Evolutionary conservation across 2,797 vertebrate species (phyloP).

Genomic region (Myotis daubentonii): DNA sequence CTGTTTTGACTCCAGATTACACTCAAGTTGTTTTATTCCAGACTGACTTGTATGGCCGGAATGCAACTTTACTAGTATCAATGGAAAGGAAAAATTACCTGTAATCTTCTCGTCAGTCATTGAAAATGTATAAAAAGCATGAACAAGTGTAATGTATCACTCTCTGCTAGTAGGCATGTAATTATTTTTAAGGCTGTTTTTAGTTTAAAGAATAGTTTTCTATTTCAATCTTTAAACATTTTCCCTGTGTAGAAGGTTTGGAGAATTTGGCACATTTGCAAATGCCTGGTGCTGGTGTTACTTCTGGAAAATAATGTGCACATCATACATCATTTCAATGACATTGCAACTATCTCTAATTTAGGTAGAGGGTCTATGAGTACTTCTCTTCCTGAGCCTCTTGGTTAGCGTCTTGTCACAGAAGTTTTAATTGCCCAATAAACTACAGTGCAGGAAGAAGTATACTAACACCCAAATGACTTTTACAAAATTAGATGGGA

Average conservation of each 20-base stretch:
- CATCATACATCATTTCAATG: slow-evolving; percentile 22
- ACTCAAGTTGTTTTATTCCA: slow-evolving; percentile 55
- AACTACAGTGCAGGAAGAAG: neutral
- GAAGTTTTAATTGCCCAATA: slow-evolving; percentile 9
- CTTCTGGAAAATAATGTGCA: slow-evolving; percentile 42
- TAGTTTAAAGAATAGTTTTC: slow-evolving; percentile 69
- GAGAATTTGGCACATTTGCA: slow-evolving; percentile 69
- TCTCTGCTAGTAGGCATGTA: slow-evolving; percentile 59
- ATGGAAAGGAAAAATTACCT: slow-evolving; percentile 68
- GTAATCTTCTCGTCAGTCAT: slow-evolving; percentile 68
- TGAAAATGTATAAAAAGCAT: slow-evolving; percentile 59
- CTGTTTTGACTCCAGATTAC: slow-evolving; percentile 63
- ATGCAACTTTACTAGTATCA: slow-evolving; percentile 41
- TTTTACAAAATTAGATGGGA: slow-evolving; percentile 30
- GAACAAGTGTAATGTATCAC: slow-evolving; percentile 66
- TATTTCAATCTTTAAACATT: slow-evolving; percentile 68
- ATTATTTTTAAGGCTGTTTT: slow-evolving; percentile 71
- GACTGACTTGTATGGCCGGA: neutral
- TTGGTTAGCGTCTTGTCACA: neutral
- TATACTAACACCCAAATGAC: neutral
- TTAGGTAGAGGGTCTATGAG: slow-evolving; percentile 19
- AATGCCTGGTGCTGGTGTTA: slow-evolving; percentile 43
- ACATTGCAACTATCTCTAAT: neutral
- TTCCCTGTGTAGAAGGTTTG: slow-evolving; percentile 57
- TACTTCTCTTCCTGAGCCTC: neutral